A percentile compares a stretch with the other conserved stretches of the same genome.
These are phyloP conservation scores for Poeciliopsis occidentalis DNA, from an alignment of 2,113 vertebrate genomes.

Conservation along the genomic window DNA sequence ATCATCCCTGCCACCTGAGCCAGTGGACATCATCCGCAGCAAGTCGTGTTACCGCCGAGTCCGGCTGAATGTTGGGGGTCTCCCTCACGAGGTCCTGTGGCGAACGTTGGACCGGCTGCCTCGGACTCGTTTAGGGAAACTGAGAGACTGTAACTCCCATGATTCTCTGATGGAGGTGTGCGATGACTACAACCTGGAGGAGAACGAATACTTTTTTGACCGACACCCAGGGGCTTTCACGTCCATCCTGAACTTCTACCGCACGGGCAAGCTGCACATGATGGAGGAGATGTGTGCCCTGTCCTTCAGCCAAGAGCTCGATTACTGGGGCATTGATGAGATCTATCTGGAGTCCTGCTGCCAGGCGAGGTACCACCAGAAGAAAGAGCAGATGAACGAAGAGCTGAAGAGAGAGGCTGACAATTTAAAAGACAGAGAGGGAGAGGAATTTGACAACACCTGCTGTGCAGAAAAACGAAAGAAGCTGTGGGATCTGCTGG, in stretches of 20 bases:
- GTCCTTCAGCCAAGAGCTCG: constrained; percentile 97
- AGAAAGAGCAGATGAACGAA: constrained; percentile 99
- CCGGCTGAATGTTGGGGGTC: constrained; percentile 94
- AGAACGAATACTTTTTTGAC: constrained; percentile 99
- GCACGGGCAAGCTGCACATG: constrained; percentile 98
- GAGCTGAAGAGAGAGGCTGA: constrained; percentile 96
- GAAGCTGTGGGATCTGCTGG: no score
- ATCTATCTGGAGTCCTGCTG: constrained; percentile 99
- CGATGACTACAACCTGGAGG: constrained; percentile 96
- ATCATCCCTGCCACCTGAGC: constrained; percentile 92
- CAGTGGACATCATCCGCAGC: constrained; percentile 92
- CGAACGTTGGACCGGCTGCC: constrained; percentile 95
- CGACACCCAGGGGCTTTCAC: constrained; percentile 97
- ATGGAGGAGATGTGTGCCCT: constrained; percentile 99
- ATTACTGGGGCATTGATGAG: constrained; percentile 99
- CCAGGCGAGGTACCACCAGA: constrained; percentile 99
- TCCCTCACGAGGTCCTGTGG: constrained; percentile 98
- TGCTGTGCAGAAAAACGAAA: no score
- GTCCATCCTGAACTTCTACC: constrained; percentile 99
- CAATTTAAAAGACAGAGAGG: no score
- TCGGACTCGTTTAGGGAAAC: constrained; percentile 92
- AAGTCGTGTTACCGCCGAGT: constrained; percentile 95
- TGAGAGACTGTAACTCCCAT: constrained; percentile 94
- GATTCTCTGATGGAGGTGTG: constrained; percentile 95
- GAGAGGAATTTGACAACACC: no score